Evolutionary conservation across 2,888 invertebrate species (phyloP), one percentile per base, ranked within the genome.

Genomic region (Polia nebulosa): DNA sequence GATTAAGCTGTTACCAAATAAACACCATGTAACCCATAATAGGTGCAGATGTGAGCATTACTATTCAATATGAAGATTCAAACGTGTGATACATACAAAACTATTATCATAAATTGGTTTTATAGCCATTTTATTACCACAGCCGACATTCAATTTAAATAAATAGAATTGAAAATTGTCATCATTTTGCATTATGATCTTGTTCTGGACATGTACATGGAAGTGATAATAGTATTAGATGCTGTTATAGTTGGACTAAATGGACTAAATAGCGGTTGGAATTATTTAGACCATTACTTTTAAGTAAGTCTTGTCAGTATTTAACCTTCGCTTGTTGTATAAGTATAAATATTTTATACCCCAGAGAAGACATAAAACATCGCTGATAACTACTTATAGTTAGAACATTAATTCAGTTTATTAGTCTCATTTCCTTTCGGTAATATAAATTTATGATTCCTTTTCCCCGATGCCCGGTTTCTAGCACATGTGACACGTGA

Each of bases 91-190:
- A 71, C 71, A 75, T 58, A 80, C 78, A 70, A 66, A 83, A 79
- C 76, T 76, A 86, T 88, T 84, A 80, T 72, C 82, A 87, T 88
- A 87, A 86, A 88, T 88, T 86, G 80, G 79, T 82, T 83, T 89
- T 85, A 88, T 81, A 73, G 72, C 63, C 60, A 61, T 82, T 87
- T 89, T 87, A 89, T 88, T 81, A 76, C 81, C 59, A 20, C 62
- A 56, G 47, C 44, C 73, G 78, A 82, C 81, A 83, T 77, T 69
- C 70, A 82, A 87, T 89, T 87, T 87, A 79, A 88, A 88, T 88
- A 85, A 80, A 81, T 82, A 79, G 81, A 73, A 80, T 85, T 81
- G 74, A 76, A 84, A 78, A 87, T 78, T 77, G 81, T 65, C 77
- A 73, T 74, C 66, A 72, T 81, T 81, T 74, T 55, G 55, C 53